A percentile compares a stretch with the other conserved stretches of the same genome.
These are phyloP conservation scores for Pachyseris speciosa DNA, from an alignment of 64 coral and sea anemone species.

Conservation along the genomic window DNA sequence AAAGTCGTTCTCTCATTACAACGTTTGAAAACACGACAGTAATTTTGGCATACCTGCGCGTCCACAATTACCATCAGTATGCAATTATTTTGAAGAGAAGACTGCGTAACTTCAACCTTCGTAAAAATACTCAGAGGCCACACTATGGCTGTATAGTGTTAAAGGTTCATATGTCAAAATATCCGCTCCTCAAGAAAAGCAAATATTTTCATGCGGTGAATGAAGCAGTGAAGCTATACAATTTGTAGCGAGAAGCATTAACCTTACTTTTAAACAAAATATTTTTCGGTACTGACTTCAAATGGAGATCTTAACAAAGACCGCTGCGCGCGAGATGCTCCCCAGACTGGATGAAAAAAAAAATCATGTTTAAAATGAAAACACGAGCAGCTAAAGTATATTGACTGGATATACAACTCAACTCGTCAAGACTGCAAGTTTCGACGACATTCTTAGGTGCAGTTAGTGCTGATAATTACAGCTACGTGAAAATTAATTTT, in stretches of 20 bases:
- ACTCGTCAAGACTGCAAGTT: conserved; percentile 10
- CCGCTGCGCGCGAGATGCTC: not conserved
- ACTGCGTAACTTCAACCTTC: not conserved
- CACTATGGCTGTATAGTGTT: not conserved
- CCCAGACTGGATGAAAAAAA: not conserved
- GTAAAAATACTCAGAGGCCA: not conserved
- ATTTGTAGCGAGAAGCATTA: not conserved
- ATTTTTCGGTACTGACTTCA: not conserved
- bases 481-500: conserved; percentile 26
- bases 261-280: conserved; percentile 19
- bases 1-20: not conserved
- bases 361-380: not conserved
- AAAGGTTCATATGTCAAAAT: conserved; percentile 44
- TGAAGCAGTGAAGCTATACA: not conserved
- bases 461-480: conserved; percentile 43
- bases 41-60: not conserved
- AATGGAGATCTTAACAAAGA: not conserved
- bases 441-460: not conserved
- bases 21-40: not conserved
- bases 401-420: conserved; percentile 5
- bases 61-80: conserved; percentile 1
- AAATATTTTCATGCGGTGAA: conserved; percentile 30
- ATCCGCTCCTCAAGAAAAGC: not conserved
- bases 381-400: not conserved
- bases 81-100: not conserved